These are phyloP conservation scores for Liparis tanakae DNA, from an alignment of 2,797 vertebrate genomes.

Conservation along the genomic window DNA sequence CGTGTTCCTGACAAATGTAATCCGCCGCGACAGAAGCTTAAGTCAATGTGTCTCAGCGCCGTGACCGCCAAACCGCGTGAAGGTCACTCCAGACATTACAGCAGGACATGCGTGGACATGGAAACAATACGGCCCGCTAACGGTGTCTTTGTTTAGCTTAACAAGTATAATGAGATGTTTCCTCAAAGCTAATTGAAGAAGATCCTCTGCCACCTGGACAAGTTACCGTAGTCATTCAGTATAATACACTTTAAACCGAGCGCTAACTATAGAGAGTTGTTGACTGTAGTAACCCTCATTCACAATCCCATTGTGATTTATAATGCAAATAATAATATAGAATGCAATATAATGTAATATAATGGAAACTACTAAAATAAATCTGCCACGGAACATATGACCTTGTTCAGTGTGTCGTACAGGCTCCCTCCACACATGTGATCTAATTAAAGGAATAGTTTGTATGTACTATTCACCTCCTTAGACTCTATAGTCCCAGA, in stretches of 20 bases:
- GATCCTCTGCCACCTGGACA: background rate
- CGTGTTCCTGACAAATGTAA: constrained; percentile 6
- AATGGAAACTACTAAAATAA: background rate
- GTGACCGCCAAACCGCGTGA: constrained; percentile 20
- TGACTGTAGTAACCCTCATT: constrained; percentile 3
- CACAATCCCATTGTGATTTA: constrained; percentile 9
- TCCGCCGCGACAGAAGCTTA: constrained; percentile 15
- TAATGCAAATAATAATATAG: background rate
- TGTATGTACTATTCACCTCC: background rate
- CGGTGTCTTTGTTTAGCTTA: background rate
- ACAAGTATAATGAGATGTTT: background rate
- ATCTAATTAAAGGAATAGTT: background rate
- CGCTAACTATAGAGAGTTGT: background rate
- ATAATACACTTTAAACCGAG: background rate
- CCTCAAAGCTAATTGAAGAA: background rate
- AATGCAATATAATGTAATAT: too few relatives aligned
- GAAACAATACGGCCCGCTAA: background rate
- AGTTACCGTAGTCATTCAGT: background rate
- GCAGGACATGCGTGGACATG: constrained; percentile 3
- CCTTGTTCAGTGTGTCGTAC: background rate
- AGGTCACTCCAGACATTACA: constrained; percentile 13
- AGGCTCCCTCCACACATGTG: background rate
- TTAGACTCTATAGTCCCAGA: background rate
- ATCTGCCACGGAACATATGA: background rate
- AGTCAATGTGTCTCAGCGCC: constrained; percentile 18